Evolutionary conservation across 2,888 invertebrate species (phyloP), one percentile per base, ranked within the genome.

Genomic region (Andrena marginata): DNA sequence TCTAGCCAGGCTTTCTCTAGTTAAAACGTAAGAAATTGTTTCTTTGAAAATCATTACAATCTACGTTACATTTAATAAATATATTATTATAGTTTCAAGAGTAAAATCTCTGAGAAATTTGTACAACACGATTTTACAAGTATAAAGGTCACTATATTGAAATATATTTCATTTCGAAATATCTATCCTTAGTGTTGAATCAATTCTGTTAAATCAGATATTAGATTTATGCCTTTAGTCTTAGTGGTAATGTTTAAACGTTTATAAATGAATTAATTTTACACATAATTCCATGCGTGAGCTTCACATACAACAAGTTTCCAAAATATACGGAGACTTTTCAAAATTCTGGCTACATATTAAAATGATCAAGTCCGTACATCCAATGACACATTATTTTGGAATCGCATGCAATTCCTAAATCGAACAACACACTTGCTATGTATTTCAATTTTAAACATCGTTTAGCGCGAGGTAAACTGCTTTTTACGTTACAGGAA

Each of bases 61-160:
- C 70, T 49, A 72, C 67, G 56, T 51, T 35, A 62, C n/a, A 65
- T 56, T 73, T 10, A 26, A 70, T 59, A 69, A 75, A 75, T 63
- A 26, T 62, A 26, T 54, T 77, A 64, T 72, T 65, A 29, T 51
- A 35, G 33, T 63, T 59, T 48, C 8, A 49, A 73, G 20, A 76
- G 35, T 29, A 59, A 77, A 26, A 33, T 26, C 33, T 65, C 26
- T 77, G 13, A 75, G 13, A 77, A 49, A 70, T 81, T 76, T 79
- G 56, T 77, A 85, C 13, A 75, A 67, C 71, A 74, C 16, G 33
- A 33, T 64, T 71, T 75, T 77, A 62, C 42, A 62, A 68, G 42
- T 85, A 68, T 67, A 76, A 63, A 49, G 10, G 42, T 73, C 42
- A 56, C 7, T 10, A 59, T 42, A 42, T 2, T 10, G 26, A 67